Evolutionary conservation across 1,140 invertebrate genomes (phyloP), one percentile per base, ranked within the genome.

Genomic region (Globodera ellingtonae): DNA sequence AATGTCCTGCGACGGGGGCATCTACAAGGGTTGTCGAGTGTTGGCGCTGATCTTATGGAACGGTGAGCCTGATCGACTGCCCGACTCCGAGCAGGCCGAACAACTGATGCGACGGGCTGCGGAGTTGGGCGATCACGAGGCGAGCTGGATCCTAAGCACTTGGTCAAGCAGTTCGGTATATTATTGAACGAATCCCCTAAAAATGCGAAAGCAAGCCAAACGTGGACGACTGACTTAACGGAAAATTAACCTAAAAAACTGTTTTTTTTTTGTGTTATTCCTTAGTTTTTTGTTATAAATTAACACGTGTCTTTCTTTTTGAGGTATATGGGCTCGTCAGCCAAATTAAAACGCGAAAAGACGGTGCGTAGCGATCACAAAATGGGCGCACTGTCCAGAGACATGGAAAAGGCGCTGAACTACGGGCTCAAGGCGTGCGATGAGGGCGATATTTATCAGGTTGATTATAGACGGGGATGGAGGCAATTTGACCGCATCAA

Each of bases 401-500:
- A 89, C 71, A 87, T 86, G 85, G 66, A 85, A 9, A 84, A 88
- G 59, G 84, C 88, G 21, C 59, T 88, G 13, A 73, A 82, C 24
- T 88, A 85, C 72, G 87, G 81, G 5, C 83, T 81, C 65, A 66
- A 77, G 66, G 87, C 87, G n/a, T 88, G 87, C 74, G 88, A 88
- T 21, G 48, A 79, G n/a, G 80, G 82, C n/a, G 80, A 85, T 47
- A 47, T 86, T 18, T 83, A 85, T 10, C 84, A 88, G 79, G 86
- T 87, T 65, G 67, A 4, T 24, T 21, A 69, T 35, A 35, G 35
- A 35, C 35, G 35, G 35, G 3, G 35, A 2, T 35, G 35, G 35
- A 35, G 35, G 35, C 35, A 35, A 35, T 35, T 35, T 35, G 35
- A 35, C 35, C 35, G 35, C 35, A 35, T 35, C 3, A 35, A 69